These are phyloP conservation scores for Euzophera pinguis DNA, from an alignment of 2,888 invertebrate species.

Conservation along the genomic window DNA sequence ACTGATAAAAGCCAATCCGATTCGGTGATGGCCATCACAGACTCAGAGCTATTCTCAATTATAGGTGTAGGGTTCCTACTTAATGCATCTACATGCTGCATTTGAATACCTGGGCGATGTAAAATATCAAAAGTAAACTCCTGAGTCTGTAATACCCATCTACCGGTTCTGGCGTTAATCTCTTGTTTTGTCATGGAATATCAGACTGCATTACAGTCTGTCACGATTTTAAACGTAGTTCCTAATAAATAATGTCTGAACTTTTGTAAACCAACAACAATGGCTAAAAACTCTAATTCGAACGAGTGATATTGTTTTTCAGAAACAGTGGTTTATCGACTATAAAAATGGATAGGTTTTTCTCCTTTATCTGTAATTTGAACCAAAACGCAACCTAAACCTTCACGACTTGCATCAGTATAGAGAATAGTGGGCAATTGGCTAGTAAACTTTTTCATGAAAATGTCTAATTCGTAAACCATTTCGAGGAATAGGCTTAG, in stretches of 20 bases:
- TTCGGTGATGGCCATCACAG: slow-evolving; percentile 23
- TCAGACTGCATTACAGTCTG: slow-evolving; percentile 27
- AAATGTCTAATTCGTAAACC: too few species aligned
- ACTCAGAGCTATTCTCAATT: slow-evolving; percentile 25
- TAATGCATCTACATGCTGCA: slow-evolving; percentile 26
- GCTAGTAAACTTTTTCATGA: too few species aligned
- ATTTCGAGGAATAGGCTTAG: too few species aligned
- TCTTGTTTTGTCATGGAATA: slow-evolving; percentile 26
- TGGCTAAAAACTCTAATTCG: slow-evolving; percentile 44
- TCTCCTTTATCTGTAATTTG: slow-evolving; percentile 25
- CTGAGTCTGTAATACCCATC: slow-evolving; percentile 27
- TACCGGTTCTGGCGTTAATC: slow-evolving; percentile 26
- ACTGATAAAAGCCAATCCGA: slow-evolving; percentile 27
- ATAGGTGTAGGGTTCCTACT: slow-evolving; percentile 19
- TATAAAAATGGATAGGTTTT: slow-evolving; percentile 35
- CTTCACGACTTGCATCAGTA: slow-evolving; percentile 39
- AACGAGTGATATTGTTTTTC: slow-evolving; percentile 42
- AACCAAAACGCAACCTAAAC: slow-evolving; percentile 35
- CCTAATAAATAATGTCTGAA: slow-evolving; percentile 38
- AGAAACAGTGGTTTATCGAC: slow-evolving; percentile 34
- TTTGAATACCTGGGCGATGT: slow-evolving; percentile 21
- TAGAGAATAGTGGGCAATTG: slow-evolving; percentile 31
- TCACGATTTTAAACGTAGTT: slow-evolving; percentile 20
- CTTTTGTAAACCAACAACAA: slow-evolving; percentile 30
- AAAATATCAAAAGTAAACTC: slow-evolving; percentile 24